These are phyloP conservation scores for Drosophila suboccidentalis DNA, from an alignment of 2,888 invertebrate species.

Conservation along the genomic window DNA sequence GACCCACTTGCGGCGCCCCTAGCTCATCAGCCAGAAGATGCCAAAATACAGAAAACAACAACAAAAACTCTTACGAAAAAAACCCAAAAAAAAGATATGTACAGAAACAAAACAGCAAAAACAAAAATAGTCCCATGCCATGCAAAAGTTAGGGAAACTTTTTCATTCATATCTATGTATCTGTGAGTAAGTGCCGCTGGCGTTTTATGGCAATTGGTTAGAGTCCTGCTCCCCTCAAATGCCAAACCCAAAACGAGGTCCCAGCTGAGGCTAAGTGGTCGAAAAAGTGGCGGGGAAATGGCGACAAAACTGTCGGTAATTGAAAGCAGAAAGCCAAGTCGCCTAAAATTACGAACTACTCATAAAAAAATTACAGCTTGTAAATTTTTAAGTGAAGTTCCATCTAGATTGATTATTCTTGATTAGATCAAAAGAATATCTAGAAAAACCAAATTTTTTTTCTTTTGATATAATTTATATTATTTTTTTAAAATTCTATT, in stretches of 20 bases:
- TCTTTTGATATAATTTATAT: background rate
- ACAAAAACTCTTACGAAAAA: conserved; percentile 17
- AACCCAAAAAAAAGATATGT: conserved; percentile 23
- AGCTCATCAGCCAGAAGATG: conserved; percentile 55
- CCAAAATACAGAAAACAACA: conserved; percentile 41
- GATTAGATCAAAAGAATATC: background rate
- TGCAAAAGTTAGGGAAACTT: conserved; percentile 60
- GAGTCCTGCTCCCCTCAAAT: conserved; percentile 34
- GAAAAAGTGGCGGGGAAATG: conserved; percentile 57
- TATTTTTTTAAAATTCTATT: background rate
- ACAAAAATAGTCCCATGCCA: conserved; percentile 34
- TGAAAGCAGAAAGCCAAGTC: conserved; percentile 38
- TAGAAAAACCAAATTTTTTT: background rate
- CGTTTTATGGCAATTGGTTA: conserved; percentile 70
- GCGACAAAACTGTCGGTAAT: conserved; percentile 43
- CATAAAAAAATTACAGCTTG: background rate
- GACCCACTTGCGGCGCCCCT: conserved; percentile 75
- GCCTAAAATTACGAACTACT: background rate
- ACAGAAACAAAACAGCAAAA: conserved; percentile 49
- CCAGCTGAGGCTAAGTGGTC: conserved; percentile 71
- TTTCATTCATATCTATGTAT: conserved; percentile 25
- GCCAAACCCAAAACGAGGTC: conserved; percentile 21
- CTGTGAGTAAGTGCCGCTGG: conserved; percentile 53
- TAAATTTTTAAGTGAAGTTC: too few relatives aligned
- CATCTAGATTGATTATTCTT: background rate